Evolutionary conservation across 2,888 invertebrate species (phyloP).

Genomic region (Siphonodentalium dalli): DNA sequence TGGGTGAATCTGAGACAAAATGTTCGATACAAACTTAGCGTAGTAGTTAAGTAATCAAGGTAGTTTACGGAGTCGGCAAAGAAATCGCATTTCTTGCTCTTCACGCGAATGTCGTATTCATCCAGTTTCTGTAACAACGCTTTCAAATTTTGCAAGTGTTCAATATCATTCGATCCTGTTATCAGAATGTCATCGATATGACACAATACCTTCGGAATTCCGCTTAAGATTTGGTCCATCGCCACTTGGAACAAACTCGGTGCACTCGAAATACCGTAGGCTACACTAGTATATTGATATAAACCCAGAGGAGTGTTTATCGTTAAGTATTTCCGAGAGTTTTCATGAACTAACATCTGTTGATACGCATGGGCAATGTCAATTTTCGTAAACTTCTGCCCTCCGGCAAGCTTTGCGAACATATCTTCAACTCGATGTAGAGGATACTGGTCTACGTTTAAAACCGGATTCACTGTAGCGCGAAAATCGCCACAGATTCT

Average conservation of each 20-base stretch:
- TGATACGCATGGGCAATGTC: slow-evolving; percentile 28
- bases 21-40: no score
- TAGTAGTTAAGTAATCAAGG: no score
- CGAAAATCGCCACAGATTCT: slow-evolving; percentile 32
- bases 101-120: slow-evolving; percentile 15
- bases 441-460: slow-evolving; percentile 39
- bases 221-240: slow-evolving; percentile 24
- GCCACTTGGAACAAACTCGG: slow-evolving; percentile 28
- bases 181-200: slow-evolving; percentile 23
- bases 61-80: no score
- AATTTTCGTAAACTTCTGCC: slow-evolving; percentile 28
- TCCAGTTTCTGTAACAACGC: slow-evolving; percentile 17
- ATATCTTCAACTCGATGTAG: slow-evolving; percentile 37
- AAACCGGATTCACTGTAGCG: slow-evolving; percentile 37
- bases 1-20: no score
- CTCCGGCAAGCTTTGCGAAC: slow-evolving; percentile 32
- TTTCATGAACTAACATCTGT: slow-evolving; percentile 21
- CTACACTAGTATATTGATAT: slow-evolving; percentile 19
- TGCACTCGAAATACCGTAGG: slow-evolving; percentile 23
- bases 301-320: slow-evolving; percentile 29
- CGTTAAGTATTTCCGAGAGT: slow-evolving; percentile 24
- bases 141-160: slow-evolving; percentile 10
- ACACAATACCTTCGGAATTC: slow-evolving; percentile 10
- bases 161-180: slow-evolving; percentile 14
- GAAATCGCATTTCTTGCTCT: no score